Evolutionary conservation across 2,113 vertebrate species (phyloP).

Genomic region (Vicugna pacos): DNA sequence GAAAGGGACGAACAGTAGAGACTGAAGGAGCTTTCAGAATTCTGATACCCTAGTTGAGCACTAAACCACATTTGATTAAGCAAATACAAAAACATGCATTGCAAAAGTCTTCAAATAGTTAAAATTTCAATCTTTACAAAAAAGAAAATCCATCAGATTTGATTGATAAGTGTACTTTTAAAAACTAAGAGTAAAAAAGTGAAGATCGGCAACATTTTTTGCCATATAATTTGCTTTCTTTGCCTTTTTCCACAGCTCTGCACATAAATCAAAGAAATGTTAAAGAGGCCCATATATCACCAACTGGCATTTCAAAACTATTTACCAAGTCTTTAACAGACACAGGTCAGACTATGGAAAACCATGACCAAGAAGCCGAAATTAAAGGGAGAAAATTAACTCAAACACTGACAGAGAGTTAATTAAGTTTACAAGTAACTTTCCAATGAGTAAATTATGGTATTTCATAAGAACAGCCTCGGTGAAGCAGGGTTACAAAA

Average conservation of each 20-base stretch:
- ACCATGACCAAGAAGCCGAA: slow-evolving; percentile 78
- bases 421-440: slow-evolving; percentile 87
- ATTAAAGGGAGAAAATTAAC: slow-evolving; percentile 76
- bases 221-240: slow-evolving; percentile 91
- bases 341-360: slow-evolving; percentile 79
- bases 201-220: slow-evolving; percentile 87
- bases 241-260: slow-evolving; percentile 88
- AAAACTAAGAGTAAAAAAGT: slow-evolving; percentile 85
- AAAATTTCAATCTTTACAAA: slow-evolving; percentile 82
- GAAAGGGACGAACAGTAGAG: background rate
- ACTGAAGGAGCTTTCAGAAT: background rate
- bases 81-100: background rate
- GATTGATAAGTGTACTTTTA: slow-evolving; percentile 90
- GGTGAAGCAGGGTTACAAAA: slow-evolving; percentile 79
- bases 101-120: slow-evolving; percentile 82
- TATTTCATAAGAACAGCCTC: slow-evolving; percentile 85
- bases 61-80: background rate
- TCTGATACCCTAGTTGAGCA: background rate
- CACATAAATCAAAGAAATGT: slow-evolving; percentile 92
- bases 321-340: slow-evolving; percentile 88
- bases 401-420: slow-evolving; percentile 83
- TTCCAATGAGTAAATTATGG: slow-evolving; percentile 78
- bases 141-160: slow-evolving; percentile 86
- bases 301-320: slow-evolving; percentile 90
- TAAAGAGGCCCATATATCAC: slow-evolving; percentile 91